Evolutionary conservation across 1,140 invertebrate genomes (phyloP).

Genomic region (Teleogryllus occipitalis): DNA sequence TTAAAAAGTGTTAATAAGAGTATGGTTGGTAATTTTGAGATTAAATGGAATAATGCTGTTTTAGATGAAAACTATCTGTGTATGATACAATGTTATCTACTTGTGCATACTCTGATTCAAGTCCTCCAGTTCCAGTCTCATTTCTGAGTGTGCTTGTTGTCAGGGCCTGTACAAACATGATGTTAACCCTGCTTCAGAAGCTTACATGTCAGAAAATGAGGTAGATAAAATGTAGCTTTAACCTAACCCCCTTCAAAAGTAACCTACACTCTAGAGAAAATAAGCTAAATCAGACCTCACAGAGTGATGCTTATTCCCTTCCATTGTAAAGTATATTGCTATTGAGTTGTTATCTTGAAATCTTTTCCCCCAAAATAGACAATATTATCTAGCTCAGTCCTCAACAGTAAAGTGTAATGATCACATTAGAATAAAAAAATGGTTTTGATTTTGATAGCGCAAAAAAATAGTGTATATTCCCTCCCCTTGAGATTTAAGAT

Average conservation of each 20-base stretch:
- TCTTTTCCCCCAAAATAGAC: background rate
- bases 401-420: background rate
- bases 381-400: background rate
- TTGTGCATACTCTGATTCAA: background rate
- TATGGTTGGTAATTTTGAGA: constrained; percentile 1
- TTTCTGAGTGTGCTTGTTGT: background rate
- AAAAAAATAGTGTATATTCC: background rate
- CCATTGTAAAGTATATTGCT: background rate
- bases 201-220: background rate
- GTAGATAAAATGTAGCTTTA: background rate
- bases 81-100: background rate
- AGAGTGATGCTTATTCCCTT: background rate
- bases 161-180: background rate
- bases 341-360: constrained; percentile 5
- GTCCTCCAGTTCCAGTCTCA: background rate
- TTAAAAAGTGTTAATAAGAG: background rate
- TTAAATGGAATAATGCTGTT: background rate
- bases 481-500: background rate
- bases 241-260: background rate
- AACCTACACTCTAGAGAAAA: background rate
- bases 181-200: background rate
- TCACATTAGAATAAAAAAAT: background rate
- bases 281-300: background rate
- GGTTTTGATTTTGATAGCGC: background rate
- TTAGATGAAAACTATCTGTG: background rate